These are phyloP conservation scores for Tangara arthus DNA, from an alignment of 2,797 vertebrate species.

Conservation along the genomic window DNA sequence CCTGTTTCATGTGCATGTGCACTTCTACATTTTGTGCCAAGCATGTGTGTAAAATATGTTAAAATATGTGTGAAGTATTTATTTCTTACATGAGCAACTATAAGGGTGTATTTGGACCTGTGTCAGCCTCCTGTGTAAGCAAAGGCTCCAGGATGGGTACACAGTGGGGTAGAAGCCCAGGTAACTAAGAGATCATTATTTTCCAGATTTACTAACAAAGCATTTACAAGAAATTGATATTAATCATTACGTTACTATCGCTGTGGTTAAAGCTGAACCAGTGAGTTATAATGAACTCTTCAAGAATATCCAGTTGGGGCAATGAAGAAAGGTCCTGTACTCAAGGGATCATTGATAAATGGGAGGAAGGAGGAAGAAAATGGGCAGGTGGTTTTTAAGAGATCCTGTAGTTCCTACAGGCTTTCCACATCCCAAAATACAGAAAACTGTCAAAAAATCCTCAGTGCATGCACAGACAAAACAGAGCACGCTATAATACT, in stretches of 20 bases:
- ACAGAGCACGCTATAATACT: not conserved
- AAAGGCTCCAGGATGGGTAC: not conserved
- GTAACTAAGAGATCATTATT: slow-evolving; percentile 32
- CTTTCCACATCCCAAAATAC: not conserved
- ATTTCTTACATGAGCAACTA: not conserved
- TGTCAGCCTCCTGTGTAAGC: slow-evolving; percentile 18
- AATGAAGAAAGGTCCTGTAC: not conserved
- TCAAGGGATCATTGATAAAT: not conserved
- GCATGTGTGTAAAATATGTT: not conserved
- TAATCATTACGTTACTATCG: not conserved
- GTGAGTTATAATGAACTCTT: not conserved
- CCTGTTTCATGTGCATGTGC: not conserved
- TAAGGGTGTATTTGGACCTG: slow-evolving; percentile 23
- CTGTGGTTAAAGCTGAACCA: slow-evolving; percentile 15
- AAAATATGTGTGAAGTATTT: not conserved
- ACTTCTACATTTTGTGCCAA: not conserved
- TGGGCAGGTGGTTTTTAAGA: not conserved
- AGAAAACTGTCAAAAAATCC: not conserved
- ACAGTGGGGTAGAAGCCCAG: not conserved
- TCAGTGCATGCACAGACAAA: not conserved
- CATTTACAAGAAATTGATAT: not conserved
- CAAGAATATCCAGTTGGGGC: not conserved
- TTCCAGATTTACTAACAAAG: not conserved
- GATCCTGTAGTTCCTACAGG: not conserved
- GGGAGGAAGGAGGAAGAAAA: not conserved